Evolutionary conservation across 2,888 invertebrate species (phyloP).

Genomic region (Catocala nupta): DNA sequence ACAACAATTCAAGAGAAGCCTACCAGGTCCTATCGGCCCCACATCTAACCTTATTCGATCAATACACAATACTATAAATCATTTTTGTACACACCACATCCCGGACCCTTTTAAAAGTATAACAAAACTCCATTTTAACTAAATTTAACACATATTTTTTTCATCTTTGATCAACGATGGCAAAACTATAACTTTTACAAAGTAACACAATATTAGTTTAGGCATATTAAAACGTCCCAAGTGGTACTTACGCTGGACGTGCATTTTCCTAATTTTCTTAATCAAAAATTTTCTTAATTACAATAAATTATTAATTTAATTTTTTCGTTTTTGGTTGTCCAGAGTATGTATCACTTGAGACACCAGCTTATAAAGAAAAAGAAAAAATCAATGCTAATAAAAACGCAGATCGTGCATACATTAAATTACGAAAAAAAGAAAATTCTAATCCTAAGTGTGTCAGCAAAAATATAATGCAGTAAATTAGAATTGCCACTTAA

Average conservation of each 20-base stretch:
- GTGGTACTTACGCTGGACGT: conserved; percentile 64
- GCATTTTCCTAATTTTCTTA: conserved; percentile 53
- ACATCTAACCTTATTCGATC: conserved; percentile 77
- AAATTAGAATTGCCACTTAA: conserved; percentile 86
- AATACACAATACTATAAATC: conserved; percentile 84
- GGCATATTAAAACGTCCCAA: conserved; percentile 68
- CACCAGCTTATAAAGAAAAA: conserved; percentile 68
- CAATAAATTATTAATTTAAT: conserved; percentile 71
- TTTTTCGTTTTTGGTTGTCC: conserved; percentile 58
- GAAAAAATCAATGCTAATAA: conserved; percentile 76
- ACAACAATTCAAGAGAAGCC: conserved; percentile 82
- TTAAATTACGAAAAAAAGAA: conserved; percentile 78
- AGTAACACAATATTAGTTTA: conserved; percentile 83
- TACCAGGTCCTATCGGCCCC: conserved; percentile 66
- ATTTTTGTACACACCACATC: conserved; percentile 79
- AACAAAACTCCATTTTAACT: conserved; percentile 82
- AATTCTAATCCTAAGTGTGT: conserved; percentile 81
- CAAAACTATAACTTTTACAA: conserved; percentile 83
- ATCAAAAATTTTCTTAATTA: conserved; percentile 50
- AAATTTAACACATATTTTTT: conserved; percentile 81
- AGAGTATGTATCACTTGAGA: conserved; percentile 65
- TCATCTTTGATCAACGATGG: conserved; percentile 85
- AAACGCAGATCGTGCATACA: conserved; percentile 86
- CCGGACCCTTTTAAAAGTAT: conserved; percentile 77
- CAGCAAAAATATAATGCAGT: conserved; percentile 87